Evolutionary conservation across 2,888 invertebrate genomes (phyloP).

Genomic region (Dynastes hyllus): DNA sequence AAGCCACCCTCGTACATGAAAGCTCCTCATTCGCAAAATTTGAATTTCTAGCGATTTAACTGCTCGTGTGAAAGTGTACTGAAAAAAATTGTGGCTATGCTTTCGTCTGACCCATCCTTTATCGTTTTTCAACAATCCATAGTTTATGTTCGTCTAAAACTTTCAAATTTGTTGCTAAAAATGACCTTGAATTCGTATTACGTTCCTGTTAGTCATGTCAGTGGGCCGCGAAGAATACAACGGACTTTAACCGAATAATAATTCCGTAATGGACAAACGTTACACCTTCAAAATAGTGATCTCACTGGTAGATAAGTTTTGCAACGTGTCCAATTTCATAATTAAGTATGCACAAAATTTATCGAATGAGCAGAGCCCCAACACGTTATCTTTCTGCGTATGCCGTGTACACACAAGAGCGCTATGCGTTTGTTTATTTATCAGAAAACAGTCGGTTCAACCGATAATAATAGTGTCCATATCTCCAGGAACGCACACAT

Average conservation of each 20-base stretch:
- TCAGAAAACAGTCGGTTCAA: constrained; percentile 30
- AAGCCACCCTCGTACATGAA: too few species aligned
- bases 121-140: neutral
- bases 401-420: constrained; percentile 9
- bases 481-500: constrained; percentile 3
- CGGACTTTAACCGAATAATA: constrained; percentile 7
- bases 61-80: too few species aligned
- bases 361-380: constrained; percentile 5
- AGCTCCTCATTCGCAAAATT: too few species aligned
- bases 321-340: constrained; percentile 2
- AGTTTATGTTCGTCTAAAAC: neutral
- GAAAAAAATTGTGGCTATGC: too few species aligned
- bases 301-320: constrained; percentile 12
- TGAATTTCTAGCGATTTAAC: too few species aligned
- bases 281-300: neutral
- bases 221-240: neutral
- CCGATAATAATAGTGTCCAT: constrained; percentile 28
- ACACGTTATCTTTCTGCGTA: constrained; percentile 23
- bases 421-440: constrained; percentile 38
- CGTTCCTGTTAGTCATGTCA: neutral
- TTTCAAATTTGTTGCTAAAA: neutral
- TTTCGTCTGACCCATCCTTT: too few species aligned
- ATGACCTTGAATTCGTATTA: neutral
- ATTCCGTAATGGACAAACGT: neutral
- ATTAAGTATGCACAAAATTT: neutral